Base-by-base conservation (phyloP, 2,888 invertebrate species). In the Elegia similella region DNA sequence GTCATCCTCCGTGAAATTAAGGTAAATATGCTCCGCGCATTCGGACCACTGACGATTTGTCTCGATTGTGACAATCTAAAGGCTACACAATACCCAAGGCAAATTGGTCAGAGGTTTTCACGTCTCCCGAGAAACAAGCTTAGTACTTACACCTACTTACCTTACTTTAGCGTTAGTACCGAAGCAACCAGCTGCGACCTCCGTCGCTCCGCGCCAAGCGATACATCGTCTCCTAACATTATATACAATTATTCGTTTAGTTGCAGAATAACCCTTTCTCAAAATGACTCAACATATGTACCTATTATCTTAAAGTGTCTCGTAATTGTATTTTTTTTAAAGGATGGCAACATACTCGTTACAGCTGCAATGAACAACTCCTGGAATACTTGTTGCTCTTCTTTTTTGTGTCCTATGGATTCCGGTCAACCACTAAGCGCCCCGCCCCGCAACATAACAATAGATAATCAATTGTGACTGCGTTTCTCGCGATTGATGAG, bases 21-120 rank as follows among this genome's bases (percentile, higher is more conserved):
- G 5, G 23, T 23, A 23, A 23, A 23, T 23, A 23, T 23, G 23
- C 23, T 23, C 23, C 2, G 5, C 5, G 23, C 23, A 5, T 23
- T 23, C 23, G 2, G 23, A 23, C 2, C 23, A 23, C 23, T 5
- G 23, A 23, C 23, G 23, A 23, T 23, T 86, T 68, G 72, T 87
- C 78, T 80, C 84, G 84, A 86, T 89, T 77, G 79, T 82, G 86
- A 84, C 73, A 73, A 72, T 82, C 86, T 88, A 87, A 84, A 88
- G 80, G 89, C 90, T 89, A 88, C 91, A 88, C 85, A 90, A 91
- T 90, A 88, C 81, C 84, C 82, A 91, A 92, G 92, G 92, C 91
- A 87, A 84, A 88, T 92, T 92, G 92, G 92, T 92, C 92, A 89
- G 86, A 89, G 82, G 84, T 83, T 84, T 84, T 75, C 81, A 83